phyloP scores from a whole-genome alignment of 2,797 vertebrate genomes.

The Champsocephalus esox region DNA sequence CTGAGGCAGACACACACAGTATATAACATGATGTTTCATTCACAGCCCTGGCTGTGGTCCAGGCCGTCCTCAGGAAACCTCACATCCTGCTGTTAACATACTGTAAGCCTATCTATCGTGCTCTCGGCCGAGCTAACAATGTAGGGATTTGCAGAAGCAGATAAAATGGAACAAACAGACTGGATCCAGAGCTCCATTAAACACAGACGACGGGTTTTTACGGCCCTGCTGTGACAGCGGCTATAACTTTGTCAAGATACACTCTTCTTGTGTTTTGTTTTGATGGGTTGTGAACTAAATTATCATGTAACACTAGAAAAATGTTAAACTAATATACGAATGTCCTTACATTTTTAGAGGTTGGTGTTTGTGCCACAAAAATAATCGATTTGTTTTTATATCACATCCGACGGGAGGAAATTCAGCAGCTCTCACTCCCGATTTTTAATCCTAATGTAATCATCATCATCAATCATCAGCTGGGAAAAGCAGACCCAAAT shows the following conservation, averaged over 20 bases:
- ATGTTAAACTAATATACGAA: neutral
- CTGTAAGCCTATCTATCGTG: slow-evolving; percentile 11
- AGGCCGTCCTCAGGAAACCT: slow-evolving; percentile 54
- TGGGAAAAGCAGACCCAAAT: neutral
- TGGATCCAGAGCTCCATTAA: slow-evolving; percentile 14
- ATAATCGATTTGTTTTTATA: no score
- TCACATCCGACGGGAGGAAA: no score
- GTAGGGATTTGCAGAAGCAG: slow-evolving; percentile 29
- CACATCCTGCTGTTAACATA: slow-evolving; percentile 39
- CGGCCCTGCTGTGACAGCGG: neutral
- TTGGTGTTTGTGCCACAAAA: neutral
- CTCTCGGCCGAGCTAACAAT: neutral
- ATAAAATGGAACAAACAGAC: slow-evolving; percentile 37
- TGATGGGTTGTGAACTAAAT: neutral
- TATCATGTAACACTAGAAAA: neutral
- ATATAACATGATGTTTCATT: slow-evolving; percentile 36
- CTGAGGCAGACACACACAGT: neutral
- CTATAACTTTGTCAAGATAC: neutral
- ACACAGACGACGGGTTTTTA: neutral
- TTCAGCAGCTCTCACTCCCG: no score
- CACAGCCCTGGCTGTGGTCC: slow-evolving; percentile 42
- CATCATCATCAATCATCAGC: no score
- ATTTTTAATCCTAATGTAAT: no score
- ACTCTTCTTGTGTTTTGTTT: neutral
- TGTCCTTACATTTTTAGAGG: neutral